A percentile compares a stretch with the other conserved stretches of the same genome.
These are phyloP conservation scores for Cariama cristata DNA, from an alignment of 2,113 vertebrate genomes.

Conservation along the genomic window DNA sequence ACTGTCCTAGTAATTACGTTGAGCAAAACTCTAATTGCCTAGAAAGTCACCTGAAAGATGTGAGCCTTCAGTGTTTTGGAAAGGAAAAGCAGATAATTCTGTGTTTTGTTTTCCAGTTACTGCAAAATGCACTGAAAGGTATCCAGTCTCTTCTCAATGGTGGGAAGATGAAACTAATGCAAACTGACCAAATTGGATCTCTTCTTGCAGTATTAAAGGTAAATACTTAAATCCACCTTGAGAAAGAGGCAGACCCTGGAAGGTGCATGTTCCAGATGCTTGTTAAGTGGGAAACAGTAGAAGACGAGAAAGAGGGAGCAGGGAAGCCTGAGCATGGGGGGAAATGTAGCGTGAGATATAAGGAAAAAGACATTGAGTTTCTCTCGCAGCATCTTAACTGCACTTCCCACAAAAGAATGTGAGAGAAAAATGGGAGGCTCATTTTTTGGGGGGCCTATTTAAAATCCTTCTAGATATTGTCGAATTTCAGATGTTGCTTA, in stretches of 20 bases:
- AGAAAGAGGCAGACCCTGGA: background rate
- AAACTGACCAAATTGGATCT: conserved; percentile 86
- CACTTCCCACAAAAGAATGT: background rate
- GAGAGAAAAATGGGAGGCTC: background rate
- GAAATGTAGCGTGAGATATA: background rate
- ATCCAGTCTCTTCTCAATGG: conserved; percentile 89
- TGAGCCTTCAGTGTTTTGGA: background rate
- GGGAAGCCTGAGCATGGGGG: accelerated
- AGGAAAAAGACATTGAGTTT: background rate
- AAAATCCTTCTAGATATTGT: background rate
- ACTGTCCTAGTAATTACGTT: background rate
- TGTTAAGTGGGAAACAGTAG: background rate
- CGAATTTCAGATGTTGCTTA: background rate
- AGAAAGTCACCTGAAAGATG: background rate
- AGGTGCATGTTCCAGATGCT: background rate
- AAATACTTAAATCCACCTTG: background rate
- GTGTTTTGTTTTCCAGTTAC: conserved; percentile 76
- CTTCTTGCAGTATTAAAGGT: conserved; percentile 94
- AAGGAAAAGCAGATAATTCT: background rate
- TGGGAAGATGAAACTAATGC: conserved; percentile 88
- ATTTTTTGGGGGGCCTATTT: background rate
- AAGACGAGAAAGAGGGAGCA: background rate
- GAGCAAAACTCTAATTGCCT: background rate
- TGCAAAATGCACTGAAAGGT: conserved; percentile 91
- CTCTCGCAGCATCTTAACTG: background rate